These are phyloP conservation scores for Peromyscus attwateri DNA, from an alignment of 2,797 vertebrate species.

Conservation along the genomic window DNA sequence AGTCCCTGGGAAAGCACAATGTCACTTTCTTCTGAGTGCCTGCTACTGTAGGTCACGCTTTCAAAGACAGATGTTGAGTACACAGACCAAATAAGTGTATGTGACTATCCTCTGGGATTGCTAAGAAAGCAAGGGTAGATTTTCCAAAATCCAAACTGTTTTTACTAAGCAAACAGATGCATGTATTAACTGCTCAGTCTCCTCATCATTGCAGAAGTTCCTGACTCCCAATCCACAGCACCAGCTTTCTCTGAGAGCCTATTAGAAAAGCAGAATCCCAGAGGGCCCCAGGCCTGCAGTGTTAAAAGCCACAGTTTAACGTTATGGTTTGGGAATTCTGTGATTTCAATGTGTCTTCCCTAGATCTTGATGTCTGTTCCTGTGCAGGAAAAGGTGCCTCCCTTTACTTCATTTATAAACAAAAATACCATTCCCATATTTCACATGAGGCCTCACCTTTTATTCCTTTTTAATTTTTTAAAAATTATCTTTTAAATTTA, in stretches of 20 bases:
- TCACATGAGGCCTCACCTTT: neutral
- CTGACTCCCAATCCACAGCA: neutral
- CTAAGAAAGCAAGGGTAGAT: neutral
- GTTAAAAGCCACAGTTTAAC: neutral
- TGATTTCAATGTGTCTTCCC: neutral
- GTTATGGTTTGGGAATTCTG: neutral
- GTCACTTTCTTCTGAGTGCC: constrained; percentile 17
- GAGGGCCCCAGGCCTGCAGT: neutral
- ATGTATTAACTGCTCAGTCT: neutral
- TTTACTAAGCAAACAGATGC: constrained; percentile 20
- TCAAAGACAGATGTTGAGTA: neutral
- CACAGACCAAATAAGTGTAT: neutral
- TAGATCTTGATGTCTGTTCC: neutral
- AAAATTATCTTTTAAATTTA: neutral
- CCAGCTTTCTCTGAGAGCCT: neutral
- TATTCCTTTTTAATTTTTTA: neutral
- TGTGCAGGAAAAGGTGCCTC: neutral
- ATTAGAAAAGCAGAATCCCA: neutral
- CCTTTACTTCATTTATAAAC: neutral
- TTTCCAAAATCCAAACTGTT: constrained; percentile 58
- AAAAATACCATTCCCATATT: neutral
- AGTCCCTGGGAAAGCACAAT: constrained; percentile 6
- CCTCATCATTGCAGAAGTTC: neutral
- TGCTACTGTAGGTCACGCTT: neutral
- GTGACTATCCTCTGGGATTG: neutral